Base-by-base conservation (phyloP, 2,888 invertebrate species). In the Tenthredo mesomela region DNA sequence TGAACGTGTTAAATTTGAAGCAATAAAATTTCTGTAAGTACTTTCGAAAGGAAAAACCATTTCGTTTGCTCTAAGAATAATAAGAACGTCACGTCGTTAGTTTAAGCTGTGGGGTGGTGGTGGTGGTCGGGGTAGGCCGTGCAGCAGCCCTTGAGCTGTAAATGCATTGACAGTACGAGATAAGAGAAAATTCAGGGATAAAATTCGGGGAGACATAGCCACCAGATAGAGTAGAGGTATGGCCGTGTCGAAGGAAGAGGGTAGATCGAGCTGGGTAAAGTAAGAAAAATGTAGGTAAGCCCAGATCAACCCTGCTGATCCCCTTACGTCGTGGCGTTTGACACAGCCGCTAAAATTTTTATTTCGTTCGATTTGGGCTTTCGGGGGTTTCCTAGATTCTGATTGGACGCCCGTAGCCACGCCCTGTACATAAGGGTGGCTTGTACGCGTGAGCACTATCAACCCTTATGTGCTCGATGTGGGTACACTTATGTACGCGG, bases 371-470 rank as follows among this genome's bases (percentile, higher is more conserved):
- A 91, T 91, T 91, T 91, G 90, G 90, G 89, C 90, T 90, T 90
- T 89, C 88, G 89, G 88, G 89, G 88, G 89, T 88, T 91, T 87
- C 88, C 87, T 88, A 88, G 86, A 87, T 87, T 88, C 89, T 87
- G 89, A 92, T 92, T 92, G 92, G 92, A 89, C 89, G 90, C 90
- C 89, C 88, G 85, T 91, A 90, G 89, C 92, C 92, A 92, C 92
- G 92, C 92, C 92, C 92, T 91, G 88, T 90, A 91, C 87, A 89
- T 90, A 91, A 91, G 90, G 91, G 90, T 91, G 89, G 89, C 89
- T 89, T 89, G 89, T 89, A 89, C 88, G 89, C 89, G 86, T 87
- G 88, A 90, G 89, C 89, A 89, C 91, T 89, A 91, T 91, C 89
- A 91, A 89, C 91, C 90, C 91, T 91, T 90, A 90, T 91, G 89